Evolutionary conservation across 2,797 vertebrate species (phyloP), one percentile per base, ranked within the genome.

Genomic region (Neopelma chrysocephalum): DNA sequence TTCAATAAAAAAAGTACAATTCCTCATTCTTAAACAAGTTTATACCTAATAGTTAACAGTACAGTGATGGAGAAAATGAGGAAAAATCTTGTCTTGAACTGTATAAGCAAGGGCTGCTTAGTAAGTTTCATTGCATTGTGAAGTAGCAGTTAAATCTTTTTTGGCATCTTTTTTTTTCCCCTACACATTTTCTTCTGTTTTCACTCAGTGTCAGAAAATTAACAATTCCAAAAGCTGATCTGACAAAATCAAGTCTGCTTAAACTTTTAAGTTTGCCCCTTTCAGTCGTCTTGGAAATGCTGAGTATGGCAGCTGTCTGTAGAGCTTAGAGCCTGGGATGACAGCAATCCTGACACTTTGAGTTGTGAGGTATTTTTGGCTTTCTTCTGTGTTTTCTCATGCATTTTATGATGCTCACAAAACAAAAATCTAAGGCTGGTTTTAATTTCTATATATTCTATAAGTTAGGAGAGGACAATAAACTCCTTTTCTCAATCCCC

Each of bases 401-500:
- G 19, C 10, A 12, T 87, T 66, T 66, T 27, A 17, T 50, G 15
- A 40, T 34, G 20, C n/a, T 82, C 17, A 22, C 36, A 15, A 34
- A 73, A 56, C n/a, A 47, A 12, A 58, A 48, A 43, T 31, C 11
- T 25, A 50, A 84, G 17, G 3, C 15, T 76, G 11, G 1, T 58
- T 78, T 78, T 71, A n/a, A 27, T 68, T 70, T 71, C 17, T 43
- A 1, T 34, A 26, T 73, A 43, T 43, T 65, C 13, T 62, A 8
- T 45, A 47, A 32, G 42, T 58, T 40, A 43, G 29, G 29, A 64
- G 21, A 27, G 5, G 10, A 42, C 19, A 31, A 40, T 31, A 29
- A 54, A 32, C 43, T 45, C 10, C 3, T 25, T 86, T 57, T 2
- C 42, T 3, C 60, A 15, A 4, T 38, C 1, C 1, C 4, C 3